Base-by-base conservation (phyloP, 2,888 invertebrate species). In the Empis stercorea region DNA sequence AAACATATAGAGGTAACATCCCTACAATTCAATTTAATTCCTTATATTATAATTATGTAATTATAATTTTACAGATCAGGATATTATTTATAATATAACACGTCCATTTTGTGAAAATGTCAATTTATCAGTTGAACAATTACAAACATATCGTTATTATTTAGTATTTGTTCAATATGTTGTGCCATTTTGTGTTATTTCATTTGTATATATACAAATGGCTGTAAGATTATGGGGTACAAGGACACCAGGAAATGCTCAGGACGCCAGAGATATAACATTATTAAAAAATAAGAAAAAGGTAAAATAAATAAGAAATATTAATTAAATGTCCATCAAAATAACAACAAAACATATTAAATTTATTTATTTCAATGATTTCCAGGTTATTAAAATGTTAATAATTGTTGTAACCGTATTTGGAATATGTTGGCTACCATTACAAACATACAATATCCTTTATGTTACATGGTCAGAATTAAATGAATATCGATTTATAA, bases 381-480 rank as follows among this genome's bases (percentile, higher is more conserved):
- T 55, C 4, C 74, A 89, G 88, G 87, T 88, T 54, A 85, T 88
- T 61, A 88, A 89, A 75, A 89, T 89, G 88, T 71, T 88, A 63
- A 85, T 87, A 41, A 78, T 86, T 47, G 87, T 88, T 16, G 88
- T 89, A 20, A 76, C 81, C 7, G 73, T 88, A 10, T 88, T 87
- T 60, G 86, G 84, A 1, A 62, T 87, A 1, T 89, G 87, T 64
- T 89, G 88, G 88, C 71, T 88, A 32, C 89, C 89, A 0, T 71
- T 87, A 30, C 84, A 85, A 61, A 76, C 78, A 48, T 85, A 84
- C 61, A 79, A 84, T 61, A 74, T 84, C 46, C 71, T 85, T 27
- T 79, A 81, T 59, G 80, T 81, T 13, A 79, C 81, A 48, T 79
- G 79, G 57, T 77, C 80, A 34, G 70, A 74, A 54, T 80, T 85